phyloP scores from a whole-genome alignment of 2,113 vertebrate species.

The Cynoglossus semilaevis region DNA sequence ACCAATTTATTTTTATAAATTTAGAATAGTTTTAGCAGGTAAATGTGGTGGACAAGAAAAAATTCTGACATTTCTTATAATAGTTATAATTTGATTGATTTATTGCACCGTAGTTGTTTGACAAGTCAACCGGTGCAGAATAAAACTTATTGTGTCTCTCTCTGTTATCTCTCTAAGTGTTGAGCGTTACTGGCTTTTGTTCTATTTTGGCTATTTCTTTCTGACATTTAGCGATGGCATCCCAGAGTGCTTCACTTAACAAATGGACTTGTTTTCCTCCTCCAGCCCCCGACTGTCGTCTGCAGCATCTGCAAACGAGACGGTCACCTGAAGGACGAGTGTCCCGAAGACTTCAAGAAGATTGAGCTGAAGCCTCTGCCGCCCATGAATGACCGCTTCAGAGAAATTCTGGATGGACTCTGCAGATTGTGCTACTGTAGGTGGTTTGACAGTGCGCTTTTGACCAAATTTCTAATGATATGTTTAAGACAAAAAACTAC shows the following conservation, averaged over 20 bases:
- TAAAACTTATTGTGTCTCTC: too few species aligned
- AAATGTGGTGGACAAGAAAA: too few species aligned
- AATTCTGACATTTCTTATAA: too few species aligned
- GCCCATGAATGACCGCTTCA: constrained; percentile 88
- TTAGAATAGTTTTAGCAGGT: too few species aligned
- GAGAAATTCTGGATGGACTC: constrained; percentile 91
- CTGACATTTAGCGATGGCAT: not conserved
- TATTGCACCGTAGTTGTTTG: too few species aligned
- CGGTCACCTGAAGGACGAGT: constrained; percentile 96
- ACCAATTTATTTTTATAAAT: too few species aligned
- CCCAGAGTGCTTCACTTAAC: not conserved
- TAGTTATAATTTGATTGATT: too few species aligned
- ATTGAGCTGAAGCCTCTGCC: constrained; percentile 93
- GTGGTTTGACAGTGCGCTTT: constrained; percentile 21
- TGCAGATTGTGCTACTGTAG: constrained; percentile 92
- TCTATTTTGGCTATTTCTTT: not conserved
- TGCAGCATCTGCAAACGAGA: constrained; percentile 99
- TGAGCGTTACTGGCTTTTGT: too few species aligned
- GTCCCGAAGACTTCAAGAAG: constrained; percentile 98
- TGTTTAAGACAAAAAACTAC: too few species aligned
- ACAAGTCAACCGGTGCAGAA: too few species aligned
- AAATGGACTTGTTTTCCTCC: not conserved
- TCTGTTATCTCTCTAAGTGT: too few species aligned
- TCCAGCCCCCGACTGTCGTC: constrained; percentile 93
- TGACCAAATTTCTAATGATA: not conserved